A percentile compares a stretch with the other conserved stretches of the same genome.
Evolutionary conservation across 2,888 invertebrate genomes (phyloP).

Genomic region (Hyposoter dolosus): DNA sequence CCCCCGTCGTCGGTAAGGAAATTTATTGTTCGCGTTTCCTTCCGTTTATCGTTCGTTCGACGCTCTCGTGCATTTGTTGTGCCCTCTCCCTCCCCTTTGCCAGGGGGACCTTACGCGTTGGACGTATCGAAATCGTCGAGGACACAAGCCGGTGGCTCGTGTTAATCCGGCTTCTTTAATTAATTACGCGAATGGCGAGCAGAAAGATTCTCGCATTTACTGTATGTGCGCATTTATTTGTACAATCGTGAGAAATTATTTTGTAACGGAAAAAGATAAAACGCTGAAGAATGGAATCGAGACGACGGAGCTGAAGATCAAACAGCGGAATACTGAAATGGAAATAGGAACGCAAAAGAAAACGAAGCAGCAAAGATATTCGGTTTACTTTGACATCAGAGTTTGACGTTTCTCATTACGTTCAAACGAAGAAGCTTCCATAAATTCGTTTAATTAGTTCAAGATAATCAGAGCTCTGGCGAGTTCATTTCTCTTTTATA

Average conservation of each 20-base stretch:
- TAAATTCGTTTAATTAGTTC: not conserved
- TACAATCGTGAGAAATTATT: conserved; percentile 3
- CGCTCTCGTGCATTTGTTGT: conserved; percentile 51
- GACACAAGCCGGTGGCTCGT: conserved; percentile 50
- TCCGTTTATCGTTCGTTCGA: conserved; percentile 69
- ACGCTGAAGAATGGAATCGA: conserved; percentile 1
- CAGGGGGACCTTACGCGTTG: conserved; percentile 18
- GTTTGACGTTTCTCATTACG: not conserved
- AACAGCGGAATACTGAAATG: not conserved
- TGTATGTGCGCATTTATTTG: conserved; percentile 6
- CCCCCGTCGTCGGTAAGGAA: conserved; percentile 58
- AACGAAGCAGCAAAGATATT: not conserved
- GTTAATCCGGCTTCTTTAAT: conserved; percentile 61
- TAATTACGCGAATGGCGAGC: conserved; percentile 64
- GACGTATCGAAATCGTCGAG: conserved; percentile 66
- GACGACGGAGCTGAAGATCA: not conserved
- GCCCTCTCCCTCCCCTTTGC: conserved; percentile 1
- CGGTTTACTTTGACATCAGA: not conserved
- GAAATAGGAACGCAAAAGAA: not conserved
- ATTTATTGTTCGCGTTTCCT: conserved; percentile 68
- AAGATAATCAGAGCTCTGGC: no score
- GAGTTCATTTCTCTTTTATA: no score
- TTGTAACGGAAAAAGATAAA: conserved; percentile 25
- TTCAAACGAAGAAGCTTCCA: not conserved
- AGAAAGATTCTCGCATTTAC: not conserved